Conservation (phyloP, 2,113 vertebrate species). For the Thinocorus orbignyianus region DNA sequence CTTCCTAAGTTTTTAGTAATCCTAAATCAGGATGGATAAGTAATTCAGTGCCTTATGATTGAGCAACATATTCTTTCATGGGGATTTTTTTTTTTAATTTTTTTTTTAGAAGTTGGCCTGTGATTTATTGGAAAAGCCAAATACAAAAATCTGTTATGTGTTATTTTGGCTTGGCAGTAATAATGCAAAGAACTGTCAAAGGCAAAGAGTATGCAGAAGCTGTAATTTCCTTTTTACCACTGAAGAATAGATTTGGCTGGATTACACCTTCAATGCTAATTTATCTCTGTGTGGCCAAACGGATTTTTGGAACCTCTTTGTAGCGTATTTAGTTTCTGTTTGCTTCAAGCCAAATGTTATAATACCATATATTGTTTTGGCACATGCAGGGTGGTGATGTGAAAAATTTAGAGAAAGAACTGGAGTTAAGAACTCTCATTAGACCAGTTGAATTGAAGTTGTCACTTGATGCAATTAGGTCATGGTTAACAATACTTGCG, state of each 20-base stretch:
- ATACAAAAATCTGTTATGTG: slow-evolving; percentile 16
- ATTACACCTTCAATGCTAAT: slow-evolving; percentile 36
- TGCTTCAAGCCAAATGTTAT: neutral
- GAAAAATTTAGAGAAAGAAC: neutral
- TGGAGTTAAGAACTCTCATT: neutral
- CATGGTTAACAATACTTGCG: neutral
- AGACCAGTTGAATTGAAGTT: neutral
- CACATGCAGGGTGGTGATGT: neutral
- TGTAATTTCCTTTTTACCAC: slow-evolving; percentile 61
- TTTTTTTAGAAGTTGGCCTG: neutral
- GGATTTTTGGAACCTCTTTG: slow-evolving; percentile 56
- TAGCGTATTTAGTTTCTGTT: slow-evolving; percentile 23
- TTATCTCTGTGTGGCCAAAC: slow-evolving; percentile 56
- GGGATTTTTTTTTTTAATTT: neutral
- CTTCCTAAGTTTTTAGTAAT: neutral
- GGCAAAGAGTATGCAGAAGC: slow-evolving; percentile 44
- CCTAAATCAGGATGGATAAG: neutral
- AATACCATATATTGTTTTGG: slow-evolving; percentile 13
- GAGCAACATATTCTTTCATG: neutral
- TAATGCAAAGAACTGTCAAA: slow-evolving; percentile 43
- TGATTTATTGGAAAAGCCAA: neutral
- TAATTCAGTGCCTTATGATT: neutral
- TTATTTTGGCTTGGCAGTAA: slow-evolving; percentile 57
- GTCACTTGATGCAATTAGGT: neutral
- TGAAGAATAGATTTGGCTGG: slow-evolving; percentile 55